Conservation (phyloP, 2,888 invertebrate genomes). For the Drosophila heteroneura region DNA sequence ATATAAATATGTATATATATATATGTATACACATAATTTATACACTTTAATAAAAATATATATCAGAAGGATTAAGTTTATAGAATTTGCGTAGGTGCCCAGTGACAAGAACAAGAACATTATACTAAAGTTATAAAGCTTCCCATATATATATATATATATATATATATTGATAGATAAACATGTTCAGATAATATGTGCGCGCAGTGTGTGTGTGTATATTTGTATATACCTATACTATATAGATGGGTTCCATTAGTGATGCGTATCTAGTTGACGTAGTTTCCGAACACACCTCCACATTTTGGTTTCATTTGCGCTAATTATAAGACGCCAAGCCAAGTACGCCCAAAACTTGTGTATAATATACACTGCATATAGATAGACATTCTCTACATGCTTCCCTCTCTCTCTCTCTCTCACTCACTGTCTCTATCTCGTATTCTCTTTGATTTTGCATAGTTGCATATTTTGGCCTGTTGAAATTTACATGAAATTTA, state of each 20-base stretch:
- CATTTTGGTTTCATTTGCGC: conserved; percentile 38
- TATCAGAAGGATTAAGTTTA: conserved; percentile 47
- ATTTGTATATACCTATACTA: background rate
- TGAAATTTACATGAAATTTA: conserved; percentile 31
- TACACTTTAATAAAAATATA: conserved; percentile 54
- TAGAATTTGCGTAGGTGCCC: conserved; percentile 42
- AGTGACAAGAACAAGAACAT: conserved; percentile 8
- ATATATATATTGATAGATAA: conserved; percentile 1
- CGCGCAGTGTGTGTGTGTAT: background rate
- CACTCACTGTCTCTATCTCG: background rate
- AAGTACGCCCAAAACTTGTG: conserved; percentile 31
- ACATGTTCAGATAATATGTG: conserved; percentile 1
- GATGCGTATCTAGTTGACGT: conserved; percentile 50
- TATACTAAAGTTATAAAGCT: conserved; percentile 7
- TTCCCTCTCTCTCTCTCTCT: background rate
- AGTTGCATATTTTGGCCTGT: conserved; percentile 17
- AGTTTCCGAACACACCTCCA: conserved; percentile 43
- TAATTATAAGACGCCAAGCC: conserved; percentile 50
- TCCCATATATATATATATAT: background rate
- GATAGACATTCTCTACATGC: background rate
- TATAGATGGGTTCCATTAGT: conserved; percentile 13
- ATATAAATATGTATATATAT: background rate
- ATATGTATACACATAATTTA: conserved; percentile 12
- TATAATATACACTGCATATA: background rate
- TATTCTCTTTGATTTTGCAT: background rate